Base-by-base conservation (phyloP, 2,113 vertebrate genomes). In the Pachycephala philippinensis region DNA sequence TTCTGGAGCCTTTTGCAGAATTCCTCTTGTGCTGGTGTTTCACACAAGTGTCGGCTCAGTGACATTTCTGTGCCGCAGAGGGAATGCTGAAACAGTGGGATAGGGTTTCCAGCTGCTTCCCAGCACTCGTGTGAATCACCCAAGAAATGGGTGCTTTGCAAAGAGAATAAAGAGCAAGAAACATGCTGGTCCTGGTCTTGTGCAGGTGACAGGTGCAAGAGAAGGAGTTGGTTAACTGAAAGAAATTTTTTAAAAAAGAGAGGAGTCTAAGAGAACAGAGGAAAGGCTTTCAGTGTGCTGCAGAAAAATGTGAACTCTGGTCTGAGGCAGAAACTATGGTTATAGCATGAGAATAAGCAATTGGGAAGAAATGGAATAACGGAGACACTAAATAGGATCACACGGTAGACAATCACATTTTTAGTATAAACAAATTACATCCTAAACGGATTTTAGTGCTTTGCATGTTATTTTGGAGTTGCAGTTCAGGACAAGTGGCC, bases 61-160 rank as follows among this genome's bases (percentile, higher is more conserved):
- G 53, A 54, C 6, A 5, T 39, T 1, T 7, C 40, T 72, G 14
- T 74, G 64, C 30, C 0, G 0, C 31, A 64, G n/a, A 13, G 40
- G 19, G 6, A 11, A 52, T 5, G 4, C 33, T 63, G 33, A 63
- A 75, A 30, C 5, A 20, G 7, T 18, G 49, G 45, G 15, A 44
- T 31, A 31, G 24, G 9, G 9, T n/a, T 79, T 76, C 10, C 1
- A 10, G 9, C 22, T 53, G 14, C 15, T 77, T 87, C 37, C 11
- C 18, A 59, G 7, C 23, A 56, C 42, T 82, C 76, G 15, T 65
- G n/a, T 82, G 57, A 83, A 45, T 64, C 35, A 52, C 24, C 15
- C 16, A 42, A 81, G 39, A 91, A 82, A 39, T 35, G 4, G 45
- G 30, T 87, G 4, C 26, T 85, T 56, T 79, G 28, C 22, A 42